Conservation (phyloP, 2,797 vertebrate species). For the Macropus fuliginosus region DNA sequence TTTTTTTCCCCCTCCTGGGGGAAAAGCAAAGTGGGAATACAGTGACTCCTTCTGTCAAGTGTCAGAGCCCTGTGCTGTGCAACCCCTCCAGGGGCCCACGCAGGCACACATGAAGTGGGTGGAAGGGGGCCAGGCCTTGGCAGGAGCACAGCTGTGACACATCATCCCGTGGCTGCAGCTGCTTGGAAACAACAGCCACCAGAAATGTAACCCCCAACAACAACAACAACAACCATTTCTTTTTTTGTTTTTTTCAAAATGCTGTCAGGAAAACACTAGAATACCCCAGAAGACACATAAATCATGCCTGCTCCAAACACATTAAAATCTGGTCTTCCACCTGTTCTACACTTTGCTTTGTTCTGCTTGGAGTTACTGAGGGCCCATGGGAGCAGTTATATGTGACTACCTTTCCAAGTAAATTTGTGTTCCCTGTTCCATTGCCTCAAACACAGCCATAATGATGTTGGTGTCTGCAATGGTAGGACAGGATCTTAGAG, state of each 20-base stretch:
- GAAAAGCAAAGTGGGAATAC: conserved; percentile 40
- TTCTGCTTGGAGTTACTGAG: not conserved
- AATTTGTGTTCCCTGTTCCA: not conserved
- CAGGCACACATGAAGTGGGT: not conserved
- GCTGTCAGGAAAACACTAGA: accelerated
- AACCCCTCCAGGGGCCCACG: not conserved
- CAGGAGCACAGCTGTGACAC: conserved; percentile 52
- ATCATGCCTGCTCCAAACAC: not conserved
- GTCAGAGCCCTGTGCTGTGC: not conserved
- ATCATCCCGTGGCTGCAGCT: conserved; percentile 59
- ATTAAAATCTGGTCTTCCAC: not conserved
- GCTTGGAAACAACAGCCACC: conserved; percentile 33
- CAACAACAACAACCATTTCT: not conserved
- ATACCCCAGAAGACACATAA: accelerated
- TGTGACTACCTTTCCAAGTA: not conserved
- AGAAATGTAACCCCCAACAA: not conserved
- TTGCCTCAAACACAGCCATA: not conserved
- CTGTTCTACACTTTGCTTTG: not conserved
- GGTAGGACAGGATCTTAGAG: not conserved
- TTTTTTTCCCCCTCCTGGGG: not conserved
- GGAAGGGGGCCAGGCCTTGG: conserved; percentile 58
- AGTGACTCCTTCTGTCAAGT: conserved; percentile 36
- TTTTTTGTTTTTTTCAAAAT: not conserved
- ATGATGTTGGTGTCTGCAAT: not conserved
- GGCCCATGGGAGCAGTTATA: not conserved